Evolutionary conservation across 2,888 invertebrate species (phyloP).

Genomic region (Hydrotaea cyrtoneurina): DNA sequence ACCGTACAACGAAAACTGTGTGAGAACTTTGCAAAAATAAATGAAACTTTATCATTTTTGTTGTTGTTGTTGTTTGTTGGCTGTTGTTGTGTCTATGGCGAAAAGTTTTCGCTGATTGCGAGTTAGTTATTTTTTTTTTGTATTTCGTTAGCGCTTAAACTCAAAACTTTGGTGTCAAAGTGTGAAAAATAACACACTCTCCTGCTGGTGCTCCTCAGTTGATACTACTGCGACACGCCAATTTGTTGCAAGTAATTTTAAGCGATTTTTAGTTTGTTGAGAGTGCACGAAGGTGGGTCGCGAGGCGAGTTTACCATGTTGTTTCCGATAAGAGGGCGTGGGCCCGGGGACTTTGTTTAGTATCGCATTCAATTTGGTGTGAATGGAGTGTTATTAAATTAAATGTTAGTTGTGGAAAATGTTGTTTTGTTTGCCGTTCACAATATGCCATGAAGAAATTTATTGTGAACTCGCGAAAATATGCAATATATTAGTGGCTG

Average conservation of each 20-base stretch:
- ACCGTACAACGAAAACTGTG: too few relatives aligned
- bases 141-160: neutral
- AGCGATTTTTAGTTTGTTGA: neutral
- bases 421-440: neutral
- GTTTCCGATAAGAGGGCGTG: too few relatives aligned
- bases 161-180: constrained; percentile 46
- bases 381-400: neutral
- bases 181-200: constrained; percentile 40
- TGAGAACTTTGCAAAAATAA: too few relatives aligned
- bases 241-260: constrained; percentile 1
- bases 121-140: neutral
- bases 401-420: neutral
- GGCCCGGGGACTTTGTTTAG: too few relatives aligned
- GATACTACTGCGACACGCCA: neutral
- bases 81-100: neutral
- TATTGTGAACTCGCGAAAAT: too few relatives aligned
- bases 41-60: too few relatives aligned
- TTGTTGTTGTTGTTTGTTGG: too few relatives aligned
- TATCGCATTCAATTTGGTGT: neutral
- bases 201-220: neutral
- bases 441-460: neutral
- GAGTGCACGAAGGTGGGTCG: neutral
- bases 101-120: neutral
- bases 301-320: too few relatives aligned
- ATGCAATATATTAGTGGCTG: too few relatives aligned